phyloP scores from a whole-genome alignment of 2,888 invertebrate genomes.

The Chrysodeixis includens region DNA sequence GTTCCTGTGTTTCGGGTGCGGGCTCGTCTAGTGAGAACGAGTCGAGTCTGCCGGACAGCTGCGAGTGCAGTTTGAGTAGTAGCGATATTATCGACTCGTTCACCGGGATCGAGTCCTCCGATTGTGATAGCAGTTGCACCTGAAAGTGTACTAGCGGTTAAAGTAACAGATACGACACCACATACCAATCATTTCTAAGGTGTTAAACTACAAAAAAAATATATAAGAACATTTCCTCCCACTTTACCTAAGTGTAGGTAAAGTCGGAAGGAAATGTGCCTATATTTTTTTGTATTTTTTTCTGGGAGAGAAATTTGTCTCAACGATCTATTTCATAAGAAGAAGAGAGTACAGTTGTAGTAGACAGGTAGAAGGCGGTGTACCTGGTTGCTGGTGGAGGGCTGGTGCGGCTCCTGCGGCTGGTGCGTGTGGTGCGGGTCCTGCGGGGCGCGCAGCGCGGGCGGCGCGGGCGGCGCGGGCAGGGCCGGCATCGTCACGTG shows the following conservation, averaged over 20 bases:
- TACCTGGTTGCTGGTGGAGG: conserved; percentile 73
- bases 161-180: background rate
- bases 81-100: conserved; percentile 97
- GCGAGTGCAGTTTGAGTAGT: conserved; percentile 96
- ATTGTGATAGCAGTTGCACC: conserved; percentile 77
- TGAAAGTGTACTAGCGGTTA: conserved; percentile 41
- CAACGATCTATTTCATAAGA: too few species aligned
- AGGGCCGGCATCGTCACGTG: conserved; percentile 57
- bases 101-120: conserved; percentile 89
- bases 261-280: too few species aligned
- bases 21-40: conserved; percentile 92
- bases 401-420: conserved; percentile 49
- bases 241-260: too few species aligned
- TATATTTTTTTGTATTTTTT: too few species aligned
- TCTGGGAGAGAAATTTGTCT: too few species aligned
- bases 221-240: too few species aligned
- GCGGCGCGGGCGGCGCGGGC: conserved; percentile 54
- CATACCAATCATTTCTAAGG: too few species aligned
- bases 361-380: too few species aligned
- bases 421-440: conserved; percentile 42
- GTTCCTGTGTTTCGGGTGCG: conserved; percentile 69
- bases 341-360: too few species aligned
- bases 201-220: too few species aligned
- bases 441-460: conserved; percentile 57
- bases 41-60: conserved; percentile 94